These are phyloP conservation scores for Drosophila pruinosa DNA, from an alignment of 1,140 invertebrate species.

Conservation along the genomic window DNA sequence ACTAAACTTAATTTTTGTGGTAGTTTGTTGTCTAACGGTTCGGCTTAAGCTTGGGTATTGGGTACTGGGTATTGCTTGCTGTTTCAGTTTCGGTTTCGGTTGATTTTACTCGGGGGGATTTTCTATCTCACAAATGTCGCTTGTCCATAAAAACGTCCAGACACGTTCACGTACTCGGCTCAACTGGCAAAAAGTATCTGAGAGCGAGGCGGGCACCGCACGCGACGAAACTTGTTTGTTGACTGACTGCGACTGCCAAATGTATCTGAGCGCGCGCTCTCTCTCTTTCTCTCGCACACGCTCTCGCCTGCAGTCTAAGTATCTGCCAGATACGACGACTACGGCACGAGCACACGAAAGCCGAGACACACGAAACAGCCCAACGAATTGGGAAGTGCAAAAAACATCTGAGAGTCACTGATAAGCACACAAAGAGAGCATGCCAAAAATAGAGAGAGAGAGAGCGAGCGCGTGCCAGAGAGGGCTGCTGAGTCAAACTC, in stretches of 20 bases:
- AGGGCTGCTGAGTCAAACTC: slow-evolving; percentile 28
- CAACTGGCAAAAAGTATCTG: slow-evolving; percentile 55
- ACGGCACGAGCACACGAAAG: slow-evolving; percentile 9
- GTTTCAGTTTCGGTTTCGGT: neutral
- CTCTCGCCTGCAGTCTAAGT: neutral
- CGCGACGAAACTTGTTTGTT: slow-evolving; percentile 42
- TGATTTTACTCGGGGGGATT: neutral
- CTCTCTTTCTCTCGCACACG: neutral
- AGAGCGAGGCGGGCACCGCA: slow-evolving; percentile 36
- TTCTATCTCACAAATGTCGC: slow-evolving; percentile 11
- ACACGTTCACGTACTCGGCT: slow-evolving; percentile 59
- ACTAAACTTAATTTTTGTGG: neutral
- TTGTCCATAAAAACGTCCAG: slow-evolving; percentile 52
- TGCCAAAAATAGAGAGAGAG: too few species aligned
- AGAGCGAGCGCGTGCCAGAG: neutral
- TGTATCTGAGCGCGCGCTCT: neutral
- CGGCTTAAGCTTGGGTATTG: neutral
- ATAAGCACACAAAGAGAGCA: neutral
- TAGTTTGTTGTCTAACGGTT: slow-evolving; percentile 10
- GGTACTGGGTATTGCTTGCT: neutral
- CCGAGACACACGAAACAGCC: slow-evolving; percentile 4
- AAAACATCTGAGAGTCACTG: slow-evolving; percentile 47
- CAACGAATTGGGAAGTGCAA: slow-evolving; percentile 44
- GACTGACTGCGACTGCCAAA: slow-evolving; percentile 16
- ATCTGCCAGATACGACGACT: slow-evolving; percentile 17